Evolutionary conservation across 2,113 vertebrate species (phyloP), one percentile per base, ranked within the genome.

Genomic region (Elephantulus edwardii): DNA sequence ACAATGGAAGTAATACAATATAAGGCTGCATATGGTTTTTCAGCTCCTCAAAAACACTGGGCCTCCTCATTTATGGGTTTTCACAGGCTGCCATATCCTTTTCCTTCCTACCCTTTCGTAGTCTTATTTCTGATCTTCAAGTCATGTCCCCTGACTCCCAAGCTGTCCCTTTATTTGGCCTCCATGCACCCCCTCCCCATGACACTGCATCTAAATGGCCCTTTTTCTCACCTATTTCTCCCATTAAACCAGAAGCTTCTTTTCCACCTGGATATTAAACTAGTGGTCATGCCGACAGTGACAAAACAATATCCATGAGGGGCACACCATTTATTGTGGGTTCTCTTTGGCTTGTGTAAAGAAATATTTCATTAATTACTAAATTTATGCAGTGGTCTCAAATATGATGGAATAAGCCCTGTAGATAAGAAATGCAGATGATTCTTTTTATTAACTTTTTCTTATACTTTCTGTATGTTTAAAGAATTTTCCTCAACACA

Each of bases 121-220:
- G 24, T 30, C 17, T 56, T 22, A 42, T 26, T 62, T 71, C 46
- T 42, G 8, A 56, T 46, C 75, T 10, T 72, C 17, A 3, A 20
- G 42, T 38, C 38, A 26, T 40, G 22, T 30, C 30, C 42, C 62
- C 17, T 5, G 16, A 26, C 16, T 6, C 52, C 75, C 38, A n/a
- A 30, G 17, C 33, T 50, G 26, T 22, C 30, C 60, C 75, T 50
- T 42, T 35, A 0, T 14, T 33, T 22, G 19, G n/a, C 28, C 28
- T 20, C 9, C 48, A 38, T 0, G 12, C 0, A 1, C 8, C 1
- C 13, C n/a, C 24, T 20, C 54, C 8, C 26, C 17, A 64, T n/a
- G 42, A 8, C 62, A 38, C n/a, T 0, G 1, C 19, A 42, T 3
- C 1, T 3, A 71, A 74, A 66, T 4, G 4, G 1, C 24, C 22